phyloP scores from a whole-genome alignment of 2,888 invertebrate species.

The Ornithoptera alexandrae region DNA sequence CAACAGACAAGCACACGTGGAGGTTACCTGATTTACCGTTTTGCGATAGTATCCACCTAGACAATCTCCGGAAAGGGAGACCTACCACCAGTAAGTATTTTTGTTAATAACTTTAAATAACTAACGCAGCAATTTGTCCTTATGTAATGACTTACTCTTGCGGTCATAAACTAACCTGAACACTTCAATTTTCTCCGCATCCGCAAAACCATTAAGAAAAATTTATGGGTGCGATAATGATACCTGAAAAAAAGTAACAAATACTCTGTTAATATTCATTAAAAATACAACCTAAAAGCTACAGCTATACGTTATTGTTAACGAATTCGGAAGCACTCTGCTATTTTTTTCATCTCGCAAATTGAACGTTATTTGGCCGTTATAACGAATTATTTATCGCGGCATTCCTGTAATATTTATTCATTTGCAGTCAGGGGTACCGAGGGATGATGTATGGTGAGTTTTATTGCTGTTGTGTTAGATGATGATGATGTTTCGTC shows the following conservation, averaged over 20 bases:
- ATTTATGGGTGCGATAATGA: slow-evolving; percentile 26
- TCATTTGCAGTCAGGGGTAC: slow-evolving; percentile 16
- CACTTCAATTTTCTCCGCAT: slow-evolving; percentile 28
- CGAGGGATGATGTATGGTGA: background rate
- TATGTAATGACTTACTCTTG: no score
- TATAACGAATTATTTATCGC: slow-evolving; percentile 25
- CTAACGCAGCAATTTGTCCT: no score
- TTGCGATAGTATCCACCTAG: no score
- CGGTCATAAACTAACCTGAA: slow-evolving; percentile 14
- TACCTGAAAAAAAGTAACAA: slow-evolving; percentile 41
- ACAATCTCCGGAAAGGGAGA: no score
- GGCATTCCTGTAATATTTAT: slow-evolving; percentile 10
- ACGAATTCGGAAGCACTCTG: slow-evolving; percentile 37
- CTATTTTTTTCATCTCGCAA: slow-evolving; percentile 11
- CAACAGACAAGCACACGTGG: no score
- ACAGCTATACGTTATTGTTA: slow-evolving; percentile 48
- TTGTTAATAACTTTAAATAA: no score
- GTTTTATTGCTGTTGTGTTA: slow-evolving; percentile 1
- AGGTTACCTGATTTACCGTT: no score
- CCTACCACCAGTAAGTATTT: no score
- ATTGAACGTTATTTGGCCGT: slow-evolving; percentile 21
- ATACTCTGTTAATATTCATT: slow-evolving; percentile 46
- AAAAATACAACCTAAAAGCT: slow-evolving; percentile 34
- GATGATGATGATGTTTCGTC: background rate
- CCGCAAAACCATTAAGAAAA: slow-evolving; percentile 30